Conservation (phyloP, 2,797 vertebrate genomes). For the Coendou prehensilis region DNA sequence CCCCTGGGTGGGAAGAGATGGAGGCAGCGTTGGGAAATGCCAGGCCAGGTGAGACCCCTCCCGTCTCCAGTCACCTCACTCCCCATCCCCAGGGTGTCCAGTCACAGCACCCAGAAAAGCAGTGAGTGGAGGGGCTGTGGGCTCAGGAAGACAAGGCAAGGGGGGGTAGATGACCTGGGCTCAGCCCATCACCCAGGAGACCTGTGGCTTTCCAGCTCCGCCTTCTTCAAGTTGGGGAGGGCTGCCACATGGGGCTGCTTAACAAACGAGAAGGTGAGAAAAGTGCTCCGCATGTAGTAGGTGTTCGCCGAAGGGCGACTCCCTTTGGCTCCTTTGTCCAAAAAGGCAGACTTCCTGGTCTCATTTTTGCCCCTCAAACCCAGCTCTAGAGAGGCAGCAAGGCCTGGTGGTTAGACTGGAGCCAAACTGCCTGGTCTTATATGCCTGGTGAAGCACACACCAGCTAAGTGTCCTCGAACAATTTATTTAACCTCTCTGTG, state of each 20-base stretch:
- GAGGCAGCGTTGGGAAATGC: neutral
- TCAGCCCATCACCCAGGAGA: neutral
- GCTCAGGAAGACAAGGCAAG: neutral
- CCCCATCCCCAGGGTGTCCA: neutral
- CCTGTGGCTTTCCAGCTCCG: neutral
- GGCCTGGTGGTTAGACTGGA: no score
- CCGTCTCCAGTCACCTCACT: neutral
- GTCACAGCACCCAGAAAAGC: neutral
- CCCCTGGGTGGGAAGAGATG: neutral
- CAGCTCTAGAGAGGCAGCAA: neutral
- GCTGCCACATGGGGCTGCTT: neutral
- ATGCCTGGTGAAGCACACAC: neutral
- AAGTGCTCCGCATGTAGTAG: neutral
- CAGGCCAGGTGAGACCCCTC: neutral
- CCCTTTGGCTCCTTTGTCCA: neutral
- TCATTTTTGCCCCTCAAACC: neutral
- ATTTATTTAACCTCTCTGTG: neutral
- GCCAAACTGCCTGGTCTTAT: no score
- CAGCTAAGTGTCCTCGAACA: neutral
- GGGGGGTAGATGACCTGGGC: neutral
- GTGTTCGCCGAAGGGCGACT: neutral
- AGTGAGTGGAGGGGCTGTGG: neutral
- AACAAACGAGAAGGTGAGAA: neutral
- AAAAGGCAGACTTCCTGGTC: neutral
- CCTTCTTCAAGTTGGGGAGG: neutral